These are phyloP conservation scores for Gracilinanus agilis DNA, from an alignment of 2,113 vertebrate species.

Conservation along the genomic window DNA sequence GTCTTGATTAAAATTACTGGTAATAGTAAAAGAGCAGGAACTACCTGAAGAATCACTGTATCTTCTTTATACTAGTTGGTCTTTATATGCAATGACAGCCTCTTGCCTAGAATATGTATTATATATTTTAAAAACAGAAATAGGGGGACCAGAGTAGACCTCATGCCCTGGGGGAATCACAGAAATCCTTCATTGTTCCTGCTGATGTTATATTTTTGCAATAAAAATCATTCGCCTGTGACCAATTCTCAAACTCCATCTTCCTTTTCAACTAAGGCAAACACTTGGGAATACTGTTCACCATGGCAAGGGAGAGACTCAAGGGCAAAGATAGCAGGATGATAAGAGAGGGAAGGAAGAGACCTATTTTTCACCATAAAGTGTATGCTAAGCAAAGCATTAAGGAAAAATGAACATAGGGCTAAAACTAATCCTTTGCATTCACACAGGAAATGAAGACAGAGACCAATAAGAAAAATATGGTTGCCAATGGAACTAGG, in stretches of 20 bases:
- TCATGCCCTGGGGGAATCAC: neutral
- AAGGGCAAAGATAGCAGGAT: neutral
- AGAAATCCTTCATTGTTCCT: neutral
- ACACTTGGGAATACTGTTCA: neutral
- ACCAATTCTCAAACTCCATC: neutral
- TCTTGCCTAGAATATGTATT: neutral
- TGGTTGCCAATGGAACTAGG: neutral
- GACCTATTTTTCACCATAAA: neutral
- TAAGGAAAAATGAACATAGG: neutral
- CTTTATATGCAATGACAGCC: neutral
- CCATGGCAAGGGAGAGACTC: neutral
- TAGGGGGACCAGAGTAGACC: neutral
- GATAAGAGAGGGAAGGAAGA: neutral
- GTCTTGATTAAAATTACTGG: neutral
- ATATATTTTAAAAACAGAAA: neutral
- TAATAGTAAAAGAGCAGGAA: neutral
- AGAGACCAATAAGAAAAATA: neutral
- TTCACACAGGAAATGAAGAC: neutral
- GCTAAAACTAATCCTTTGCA: neutral
- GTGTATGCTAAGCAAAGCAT: neutral
- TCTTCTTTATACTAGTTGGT: neutral
- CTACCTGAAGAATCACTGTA: neutral
- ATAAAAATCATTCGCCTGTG: neutral
- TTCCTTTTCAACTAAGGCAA: neutral
- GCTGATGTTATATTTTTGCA: neutral